Evolutionary conservation across 1,140 invertebrate species (phyloP).

Genomic region (Spodoptera litura): DNA sequence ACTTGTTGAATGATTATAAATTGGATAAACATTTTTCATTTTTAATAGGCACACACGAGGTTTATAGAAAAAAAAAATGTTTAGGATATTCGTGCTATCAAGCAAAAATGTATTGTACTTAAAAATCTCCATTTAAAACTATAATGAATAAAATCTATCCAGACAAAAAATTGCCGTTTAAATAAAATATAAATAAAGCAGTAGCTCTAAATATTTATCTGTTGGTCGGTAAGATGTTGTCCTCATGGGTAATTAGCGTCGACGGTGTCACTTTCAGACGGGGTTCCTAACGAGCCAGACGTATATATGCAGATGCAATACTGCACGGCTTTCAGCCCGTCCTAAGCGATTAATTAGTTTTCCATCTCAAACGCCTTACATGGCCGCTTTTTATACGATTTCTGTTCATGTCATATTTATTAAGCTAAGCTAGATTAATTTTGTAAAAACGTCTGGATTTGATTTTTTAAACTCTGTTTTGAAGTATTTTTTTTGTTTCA

Average conservation of each 20-base stretch:
- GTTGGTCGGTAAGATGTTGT: conserved; percentile 62
- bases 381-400: conserved; percentile 12
- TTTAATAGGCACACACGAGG: too few relatives aligned
- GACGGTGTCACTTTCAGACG: conserved; percentile 81
- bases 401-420: conserved; percentile 16
- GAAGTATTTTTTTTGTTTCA: not conserved
- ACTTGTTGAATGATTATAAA: too few relatives aligned
- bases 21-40: too few relatives aligned
- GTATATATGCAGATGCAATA: conserved; percentile 46
- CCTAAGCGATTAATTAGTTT: conserved; percentile 76
- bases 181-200: conserved; percentile 9
- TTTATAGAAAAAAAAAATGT: too few relatives aligned
- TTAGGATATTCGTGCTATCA: too few relatives aligned
- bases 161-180: not conserved
- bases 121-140: too few relatives aligned
- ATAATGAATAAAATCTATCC: not conserved
- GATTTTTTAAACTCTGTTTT: not conserved
- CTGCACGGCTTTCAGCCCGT: conserved; percentile 56
- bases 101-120: too few relatives aligned
- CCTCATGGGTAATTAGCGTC: conserved; percentile 77
- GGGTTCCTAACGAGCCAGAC: conserved; percentile 71
- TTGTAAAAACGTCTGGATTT: not conserved
- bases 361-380: conserved; percentile 61
- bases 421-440: too few relatives aligned
- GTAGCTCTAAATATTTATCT: conserved; percentile 56